Evolutionary conservation across 2,888 invertebrate genomes (phyloP).

Genomic region (Ichneumoninae sp.): DNA sequence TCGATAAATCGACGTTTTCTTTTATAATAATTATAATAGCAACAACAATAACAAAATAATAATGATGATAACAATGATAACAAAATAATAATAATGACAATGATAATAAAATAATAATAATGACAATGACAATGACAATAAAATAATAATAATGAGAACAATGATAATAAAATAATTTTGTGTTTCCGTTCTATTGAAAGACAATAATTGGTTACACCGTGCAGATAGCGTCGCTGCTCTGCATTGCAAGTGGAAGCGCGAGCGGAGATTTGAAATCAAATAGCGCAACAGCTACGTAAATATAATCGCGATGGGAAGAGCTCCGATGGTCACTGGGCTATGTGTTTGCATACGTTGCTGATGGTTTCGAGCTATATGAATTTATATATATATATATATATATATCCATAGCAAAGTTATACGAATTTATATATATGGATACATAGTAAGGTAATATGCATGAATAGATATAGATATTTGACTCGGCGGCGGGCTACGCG

Average conservation of each 20-base stretch:
- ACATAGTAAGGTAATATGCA: neutral
- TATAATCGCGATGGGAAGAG: neutral
- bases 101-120: no score
- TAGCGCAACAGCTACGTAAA: slow-evolving; percentile 35
- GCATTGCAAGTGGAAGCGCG: neutral
- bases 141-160: no score
- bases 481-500: slow-evolving; percentile 16
- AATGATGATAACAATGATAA: no score
- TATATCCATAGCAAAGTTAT: no score
- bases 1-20: neutral
- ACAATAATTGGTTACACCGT: slow-evolving; percentile 23
- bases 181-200: neutral
- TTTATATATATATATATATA: no score
- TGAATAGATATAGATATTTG: slow-evolving; percentile 1
- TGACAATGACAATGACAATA: no score
- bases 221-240: slow-evolving; percentile 21
- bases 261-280: slow-evolving; percentile 6
- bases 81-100: no score
- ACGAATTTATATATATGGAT: neutral
- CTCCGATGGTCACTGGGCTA: neutral
- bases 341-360: slow-evolving; percentile 12
- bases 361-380: slow-evolving; percentile 16
- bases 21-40: neutral
- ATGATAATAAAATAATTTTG: neutral
- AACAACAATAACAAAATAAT: no score